phyloP scores from a whole-genome alignment of 2,888 invertebrate species.

The Coremacera marginata region DNA sequence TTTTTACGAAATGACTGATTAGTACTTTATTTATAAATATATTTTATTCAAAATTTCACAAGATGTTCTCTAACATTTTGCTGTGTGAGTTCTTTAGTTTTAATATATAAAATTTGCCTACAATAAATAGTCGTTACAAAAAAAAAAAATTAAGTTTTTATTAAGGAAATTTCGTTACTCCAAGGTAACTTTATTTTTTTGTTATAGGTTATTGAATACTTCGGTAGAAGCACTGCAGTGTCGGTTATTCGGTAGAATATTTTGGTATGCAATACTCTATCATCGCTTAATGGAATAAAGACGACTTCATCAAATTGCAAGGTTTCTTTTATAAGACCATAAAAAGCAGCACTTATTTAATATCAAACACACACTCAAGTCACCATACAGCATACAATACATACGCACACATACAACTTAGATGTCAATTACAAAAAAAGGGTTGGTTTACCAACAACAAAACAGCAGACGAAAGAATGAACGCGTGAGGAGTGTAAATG shows the following conservation, averaged over 20 bases:
- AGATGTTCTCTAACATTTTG: no score
- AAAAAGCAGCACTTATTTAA: conserved; percentile 43
- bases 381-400: background rate
- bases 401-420: background rate
- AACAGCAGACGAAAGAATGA: conserved; percentile 17
- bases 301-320: conserved; percentile 25
- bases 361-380: conserved; percentile 17
- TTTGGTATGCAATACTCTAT: background rate
- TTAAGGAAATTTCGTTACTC: no score
- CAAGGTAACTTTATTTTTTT: no score
- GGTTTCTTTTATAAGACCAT: conserved; percentile 23
- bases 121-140: no score
- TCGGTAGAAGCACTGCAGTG: background rate
- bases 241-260: background rate
- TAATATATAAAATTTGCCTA: no score
- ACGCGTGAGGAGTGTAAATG: conserved; percentile 38
- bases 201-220: no score
- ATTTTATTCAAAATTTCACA: no score
- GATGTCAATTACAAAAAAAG: conserved; percentile 5
- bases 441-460: conserved; percentile 20
- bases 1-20: no score
- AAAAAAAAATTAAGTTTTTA: no score
- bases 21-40: no score
- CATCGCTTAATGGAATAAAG: background rate
- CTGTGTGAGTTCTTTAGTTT: no score